Evolutionary conservation across 2,888 invertebrate genomes (phyloP).

Genomic region (Ochropleura plecta): DNA sequence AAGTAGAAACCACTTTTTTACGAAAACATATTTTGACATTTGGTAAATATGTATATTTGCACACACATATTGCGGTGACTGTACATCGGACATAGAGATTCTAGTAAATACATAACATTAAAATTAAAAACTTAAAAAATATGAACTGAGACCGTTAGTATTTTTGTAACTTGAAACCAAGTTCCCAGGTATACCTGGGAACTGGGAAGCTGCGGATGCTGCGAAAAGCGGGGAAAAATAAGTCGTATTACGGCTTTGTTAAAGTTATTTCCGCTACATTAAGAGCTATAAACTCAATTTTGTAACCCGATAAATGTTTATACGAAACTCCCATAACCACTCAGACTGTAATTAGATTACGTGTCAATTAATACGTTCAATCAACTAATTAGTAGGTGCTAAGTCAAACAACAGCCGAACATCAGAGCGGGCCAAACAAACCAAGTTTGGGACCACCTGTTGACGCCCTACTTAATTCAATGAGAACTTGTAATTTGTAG

Average conservation of each 20-base stretch:
- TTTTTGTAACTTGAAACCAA: not conserved
- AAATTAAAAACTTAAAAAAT: not conserved
- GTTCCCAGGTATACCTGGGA: not conserved
- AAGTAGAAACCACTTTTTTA: not conserved
- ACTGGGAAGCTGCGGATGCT: too few relatives aligned
- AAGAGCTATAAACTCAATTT: not conserved
- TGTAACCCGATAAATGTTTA: slow-evolving; percentile 38
- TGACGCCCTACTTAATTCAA: slow-evolving; percentile 38
- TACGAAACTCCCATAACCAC: slow-evolving; percentile 31
- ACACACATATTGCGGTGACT: too few relatives aligned
- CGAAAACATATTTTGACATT: too few relatives aligned
- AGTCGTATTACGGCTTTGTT: not conserved
- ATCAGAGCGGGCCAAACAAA: slow-evolving; percentile 7
- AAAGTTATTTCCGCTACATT: not conserved
- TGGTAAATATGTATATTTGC: too few relatives aligned
- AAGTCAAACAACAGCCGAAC: slow-evolving; percentile 43
- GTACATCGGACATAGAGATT: not conserved
- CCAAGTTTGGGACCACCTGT: slow-evolving; percentile 55
- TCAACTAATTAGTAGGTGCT: slow-evolving; percentile 58
- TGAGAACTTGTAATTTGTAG: slow-evolving; percentile 34
- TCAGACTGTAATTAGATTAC: slow-evolving; percentile 39
- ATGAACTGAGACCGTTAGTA: not conserved
- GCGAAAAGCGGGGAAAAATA: not conserved
- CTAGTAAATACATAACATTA: not conserved
- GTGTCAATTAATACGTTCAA: slow-evolving; percentile 60